A percentile compares a stretch with the other conserved stretches of the same genome.
These are phyloP conservation scores for Halictus rubicundus DNA, from an alignment of 1,140 invertebrate genomes.

Conservation along the genomic window DNA sequence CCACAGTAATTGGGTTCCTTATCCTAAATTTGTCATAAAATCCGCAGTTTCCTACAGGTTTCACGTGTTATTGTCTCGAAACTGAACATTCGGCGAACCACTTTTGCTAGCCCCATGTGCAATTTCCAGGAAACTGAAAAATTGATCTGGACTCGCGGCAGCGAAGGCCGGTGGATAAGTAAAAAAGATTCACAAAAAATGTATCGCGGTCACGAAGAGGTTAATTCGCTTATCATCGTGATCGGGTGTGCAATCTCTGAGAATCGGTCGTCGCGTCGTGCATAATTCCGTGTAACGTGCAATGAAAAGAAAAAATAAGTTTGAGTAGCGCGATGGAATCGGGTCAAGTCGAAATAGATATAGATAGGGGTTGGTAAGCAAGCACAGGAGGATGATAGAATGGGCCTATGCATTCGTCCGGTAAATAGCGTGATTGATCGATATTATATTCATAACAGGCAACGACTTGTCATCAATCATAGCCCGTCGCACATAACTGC, in stretches of 20 bases:
- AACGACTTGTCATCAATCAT: constrained; percentile 80
- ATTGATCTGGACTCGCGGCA: no score
- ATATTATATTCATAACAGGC: constrained; percentile 79
- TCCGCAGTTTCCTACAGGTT: no score
- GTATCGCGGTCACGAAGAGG: no score
- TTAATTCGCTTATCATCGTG: background rate
- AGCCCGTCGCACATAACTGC: constrained; percentile 66
- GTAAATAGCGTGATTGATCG: constrained; percentile 80
- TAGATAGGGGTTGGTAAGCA: constrained; percentile 58
- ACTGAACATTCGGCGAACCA: no score
- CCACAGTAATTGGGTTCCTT: no score
- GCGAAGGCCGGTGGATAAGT: no score
- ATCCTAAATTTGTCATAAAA: no score
- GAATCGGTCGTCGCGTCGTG: constrained; percentile 24
- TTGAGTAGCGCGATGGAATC: constrained; percentile 63
- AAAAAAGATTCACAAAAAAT: no score
- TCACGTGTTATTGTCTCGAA: no score
- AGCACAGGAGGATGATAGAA: constrained; percentile 73
- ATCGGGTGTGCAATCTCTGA: background rate
- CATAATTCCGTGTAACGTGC: constrained; percentile 38
- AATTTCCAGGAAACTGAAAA: no score
- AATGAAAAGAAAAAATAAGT: constrained; percentile 68
- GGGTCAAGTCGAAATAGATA: constrained; percentile 65
- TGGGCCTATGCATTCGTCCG: constrained; percentile 74
- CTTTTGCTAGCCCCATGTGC: no score